Percentiles rank a stretch among this genome's conserved stretches.
phyloP scores from a whole-genome alignment of 2,113 vertebrate species.

The Colistium nudipinnis region DNA sequence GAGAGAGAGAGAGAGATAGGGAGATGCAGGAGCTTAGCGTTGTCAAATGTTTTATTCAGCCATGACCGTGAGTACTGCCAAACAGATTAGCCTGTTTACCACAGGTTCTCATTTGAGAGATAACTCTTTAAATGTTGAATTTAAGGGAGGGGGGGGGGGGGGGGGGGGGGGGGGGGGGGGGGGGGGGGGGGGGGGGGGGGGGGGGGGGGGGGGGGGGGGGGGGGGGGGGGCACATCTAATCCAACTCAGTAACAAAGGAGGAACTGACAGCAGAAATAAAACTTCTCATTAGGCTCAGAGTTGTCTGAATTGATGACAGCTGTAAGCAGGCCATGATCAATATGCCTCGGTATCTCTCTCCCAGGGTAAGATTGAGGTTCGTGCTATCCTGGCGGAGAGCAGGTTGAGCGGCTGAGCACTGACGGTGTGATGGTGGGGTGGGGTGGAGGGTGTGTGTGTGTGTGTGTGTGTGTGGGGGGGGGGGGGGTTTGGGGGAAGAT shows the following conservation, averaged over 20 bases:
- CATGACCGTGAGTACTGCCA: conserved; percentile 84
- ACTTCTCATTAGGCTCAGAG: conserved; percentile 64
- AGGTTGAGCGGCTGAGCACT: conserved; percentile 50
- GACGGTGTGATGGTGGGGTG: conserved; percentile 17
- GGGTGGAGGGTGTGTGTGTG: too few species aligned
- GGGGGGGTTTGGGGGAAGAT: conserved; percentile 28
- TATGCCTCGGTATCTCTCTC: conserved; percentile 76
- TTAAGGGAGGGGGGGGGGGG: conserved; percentile 76
- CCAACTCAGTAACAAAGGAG: conserved; percentile 59
- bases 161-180: conserved; percentile 60
- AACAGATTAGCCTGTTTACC: conserved; percentile 92
- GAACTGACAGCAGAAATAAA: conserved; percentile 62
- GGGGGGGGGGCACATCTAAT: conserved; percentile 49
- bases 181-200: neutral
- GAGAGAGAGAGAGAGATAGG: conserved; percentile 85
- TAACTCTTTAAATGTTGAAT: conserved; percentile 90
- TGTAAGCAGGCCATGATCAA: conserved; percentile 84
- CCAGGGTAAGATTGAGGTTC: conserved; percentile 78
- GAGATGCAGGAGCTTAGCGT: conserved; percentile 83
- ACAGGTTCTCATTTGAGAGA: conserved; percentile 87
- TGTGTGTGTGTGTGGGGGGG: too few species aligned
- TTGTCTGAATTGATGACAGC: conserved; percentile 72
- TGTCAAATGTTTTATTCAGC: conserved; percentile 92
- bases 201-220: too few species aligned
- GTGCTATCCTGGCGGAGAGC: conserved; percentile 61